Conservation (phyloP, 2,113 vertebrate genomes). For the Gopherus flavomarginatus region DNA sequence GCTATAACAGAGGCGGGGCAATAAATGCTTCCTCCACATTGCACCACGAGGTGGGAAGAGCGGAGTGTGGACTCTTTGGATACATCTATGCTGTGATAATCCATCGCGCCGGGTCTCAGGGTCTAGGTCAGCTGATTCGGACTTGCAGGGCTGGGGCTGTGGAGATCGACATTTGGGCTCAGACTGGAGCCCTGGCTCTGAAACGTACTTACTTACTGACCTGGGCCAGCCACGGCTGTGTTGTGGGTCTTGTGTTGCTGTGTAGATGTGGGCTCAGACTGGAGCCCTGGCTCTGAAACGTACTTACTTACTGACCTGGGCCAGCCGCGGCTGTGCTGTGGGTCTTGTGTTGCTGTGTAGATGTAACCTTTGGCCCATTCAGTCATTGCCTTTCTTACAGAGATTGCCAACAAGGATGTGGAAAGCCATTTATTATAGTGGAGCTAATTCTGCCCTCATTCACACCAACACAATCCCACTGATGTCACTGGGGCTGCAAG, state of each 20-base stretch:
- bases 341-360: no score
- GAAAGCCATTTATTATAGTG: neutral
- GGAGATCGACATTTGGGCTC: neutral
- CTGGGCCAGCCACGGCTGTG: no score
- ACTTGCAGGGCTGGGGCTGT: no score
- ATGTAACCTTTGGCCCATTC: neutral
- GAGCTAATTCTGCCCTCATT: neutral
- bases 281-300: neutral
- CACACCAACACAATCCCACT: neutral
- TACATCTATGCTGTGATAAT: neutral
- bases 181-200: neutral
- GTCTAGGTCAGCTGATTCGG: no score
- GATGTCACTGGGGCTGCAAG: neutral
- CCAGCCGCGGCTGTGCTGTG: no score
- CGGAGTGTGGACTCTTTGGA: neutral
- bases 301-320: no score
- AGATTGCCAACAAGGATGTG: neutral
- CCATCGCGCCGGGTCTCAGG: neutral
- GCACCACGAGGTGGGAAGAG: neutral
- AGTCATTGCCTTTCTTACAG: neutral
- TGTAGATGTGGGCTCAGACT: neutral
- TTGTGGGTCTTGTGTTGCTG: no score
- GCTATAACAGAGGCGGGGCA: neutral
- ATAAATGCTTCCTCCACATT: neutral
- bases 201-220: neutral